These are phyloP conservation scores for Rhea americana DNA, from an alignment of 2,113 vertebrate genomes.

Conservation along the genomic window DNA sequence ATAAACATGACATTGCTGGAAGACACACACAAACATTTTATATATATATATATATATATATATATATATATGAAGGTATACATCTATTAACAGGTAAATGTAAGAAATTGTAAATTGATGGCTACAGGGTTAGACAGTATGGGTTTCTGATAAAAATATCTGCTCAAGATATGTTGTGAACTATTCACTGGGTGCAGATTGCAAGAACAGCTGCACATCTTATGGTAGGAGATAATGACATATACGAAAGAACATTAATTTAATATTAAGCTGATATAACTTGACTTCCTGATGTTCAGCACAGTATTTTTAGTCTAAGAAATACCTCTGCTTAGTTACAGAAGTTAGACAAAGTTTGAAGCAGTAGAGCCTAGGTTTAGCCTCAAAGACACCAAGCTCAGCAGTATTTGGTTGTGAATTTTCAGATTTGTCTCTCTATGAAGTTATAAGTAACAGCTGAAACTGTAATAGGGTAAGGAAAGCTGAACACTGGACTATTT, in stretches of 20 bases:
- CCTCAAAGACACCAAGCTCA: background rate
- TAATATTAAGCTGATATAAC: slow-evolving; percentile 35
- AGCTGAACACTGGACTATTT: background rate
- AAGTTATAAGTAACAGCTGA: background rate
- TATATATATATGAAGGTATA: background rate
- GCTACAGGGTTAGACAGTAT: background rate
- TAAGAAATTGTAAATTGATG: background rate
- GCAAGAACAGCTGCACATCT: slow-evolving; percentile 42
- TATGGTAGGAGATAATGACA: slow-evolving; percentile 9
- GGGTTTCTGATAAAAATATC: background rate
- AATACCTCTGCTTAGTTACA: background rate
- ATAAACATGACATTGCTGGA: background rate
- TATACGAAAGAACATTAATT: background rate
- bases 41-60: too few relatives aligned
- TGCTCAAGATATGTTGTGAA: background rate
- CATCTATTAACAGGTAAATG: background rate
- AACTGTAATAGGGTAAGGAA: background rate
- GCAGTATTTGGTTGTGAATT: background rate
- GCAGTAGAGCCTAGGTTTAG: background rate
- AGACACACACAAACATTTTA: too few relatives aligned
- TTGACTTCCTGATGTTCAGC: slow-evolving; percentile 41
- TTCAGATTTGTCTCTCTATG: background rate
- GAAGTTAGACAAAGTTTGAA: background rate
- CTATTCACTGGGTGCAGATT: background rate
- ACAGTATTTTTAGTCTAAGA: slow-evolving; percentile 25